Conservation (phyloP, 2,888 invertebrate genomes). For the Ophioninae sp. region DNA sequence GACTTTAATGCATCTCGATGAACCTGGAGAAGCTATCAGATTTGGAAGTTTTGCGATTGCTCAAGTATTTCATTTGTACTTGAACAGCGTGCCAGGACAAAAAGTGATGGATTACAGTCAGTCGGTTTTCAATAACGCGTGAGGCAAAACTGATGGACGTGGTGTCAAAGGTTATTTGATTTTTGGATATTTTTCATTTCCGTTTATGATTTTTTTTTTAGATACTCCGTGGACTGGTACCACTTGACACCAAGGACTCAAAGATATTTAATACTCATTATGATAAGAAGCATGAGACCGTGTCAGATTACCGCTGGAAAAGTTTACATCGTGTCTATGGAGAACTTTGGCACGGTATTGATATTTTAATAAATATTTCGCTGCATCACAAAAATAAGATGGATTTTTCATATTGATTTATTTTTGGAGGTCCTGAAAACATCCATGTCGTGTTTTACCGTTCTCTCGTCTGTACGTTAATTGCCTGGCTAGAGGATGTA, state of each 20-base stretch:
- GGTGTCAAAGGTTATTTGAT: not conserved
- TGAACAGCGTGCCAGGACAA: constrained; percentile 55
- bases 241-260: constrained; percentile 18
- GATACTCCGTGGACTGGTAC: constrained; percentile 53
- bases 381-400: not conserved
- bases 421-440: not conserved
- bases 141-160: not conserved
- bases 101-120: constrained; percentile 55
- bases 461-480: not conserved
- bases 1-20: constrained; percentile 47
- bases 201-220: not conserved
- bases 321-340: constrained; percentile 55
- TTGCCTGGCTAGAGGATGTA: not conserved
- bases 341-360: constrained; percentile 53
- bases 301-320: constrained; percentile 60
- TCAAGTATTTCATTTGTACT: constrained; percentile 54
- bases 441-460: constrained; percentile 5
- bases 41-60: constrained; percentile 42
- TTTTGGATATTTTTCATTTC: not conserved
- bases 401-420: not conserved
- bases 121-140: constrained; percentile 44
- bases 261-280: constrained; percentile 51
- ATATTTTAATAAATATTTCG: not conserved
- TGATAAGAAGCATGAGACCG: constrained; percentile 47
- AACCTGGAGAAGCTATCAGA: constrained; percentile 45